Evolutionary conservation across 92 coral and sea anemone genomes (phyloP), one percentile per base, ranked within the genome.

Genomic region (Porites lobata): DNA sequence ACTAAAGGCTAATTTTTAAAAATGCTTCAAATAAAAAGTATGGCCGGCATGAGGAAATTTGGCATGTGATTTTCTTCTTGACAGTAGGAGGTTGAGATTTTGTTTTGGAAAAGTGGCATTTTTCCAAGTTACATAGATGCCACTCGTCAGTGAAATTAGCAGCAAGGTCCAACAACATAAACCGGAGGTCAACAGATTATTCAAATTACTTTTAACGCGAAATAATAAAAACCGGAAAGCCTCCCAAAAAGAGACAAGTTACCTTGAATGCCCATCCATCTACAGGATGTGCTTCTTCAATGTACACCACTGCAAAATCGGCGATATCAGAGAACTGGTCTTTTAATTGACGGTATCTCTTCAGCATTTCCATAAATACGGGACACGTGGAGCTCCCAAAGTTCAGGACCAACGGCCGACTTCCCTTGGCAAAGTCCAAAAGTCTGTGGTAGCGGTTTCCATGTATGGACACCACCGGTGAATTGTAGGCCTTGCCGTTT

Each of bases 261-360:
- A 96, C 99, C 99, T 96, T 95, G 79, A 96, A 96, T 51, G 99
- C 94, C 99, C 99, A 96, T 63, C 99, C 99, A 68, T 96, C 96
- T 1, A 77, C 87, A 1, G 99, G 96, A 84, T 96, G 99, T 32
- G 99, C 98, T 57, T 96, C 99, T 54, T 95, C 98, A 47, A 96
- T 93, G 69, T 96, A 95, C 32, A 96, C 91, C 57, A 95, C 85
- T 24, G 87, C 94, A 89, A 96, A 96, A 65, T 96, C 98, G 38
- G 99, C 99, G 52, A 95, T 58, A 76, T 95, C 95, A 61, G 70
- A 32, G 91, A 96, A 96, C 66, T 96, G 95, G 7, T 74, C 69
- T 22, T 65, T 83, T 53, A 94, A 66, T 17, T 70, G 79, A 12
- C 91, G 89, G 50, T 87, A 92, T 57, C 77, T 77, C 52, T 72